These are phyloP conservation scores for Taxidea taxus DNA, from an alignment of 2,113 vertebrate genomes.

Conservation along the genomic window DNA sequence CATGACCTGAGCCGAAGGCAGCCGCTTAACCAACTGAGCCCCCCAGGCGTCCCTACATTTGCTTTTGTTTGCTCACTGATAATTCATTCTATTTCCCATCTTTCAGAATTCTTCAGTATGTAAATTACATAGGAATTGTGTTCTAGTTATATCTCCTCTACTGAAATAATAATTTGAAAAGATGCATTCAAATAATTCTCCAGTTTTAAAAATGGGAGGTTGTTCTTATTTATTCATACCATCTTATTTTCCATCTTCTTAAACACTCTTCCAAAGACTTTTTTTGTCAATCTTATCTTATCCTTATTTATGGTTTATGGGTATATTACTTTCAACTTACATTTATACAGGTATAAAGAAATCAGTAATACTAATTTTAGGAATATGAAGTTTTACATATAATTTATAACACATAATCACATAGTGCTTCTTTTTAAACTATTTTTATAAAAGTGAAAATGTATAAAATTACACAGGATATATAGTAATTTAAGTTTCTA, in stretches of 20 bases:
- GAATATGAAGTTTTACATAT: neutral
- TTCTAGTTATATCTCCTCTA: neutral
- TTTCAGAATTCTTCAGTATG: neutral
- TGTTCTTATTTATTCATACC: neutral
- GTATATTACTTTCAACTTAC: neutral
- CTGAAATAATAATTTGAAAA: neutral
- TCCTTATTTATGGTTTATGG: neutral
- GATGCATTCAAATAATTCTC: neutral
- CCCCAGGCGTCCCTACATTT: too few species aligned
- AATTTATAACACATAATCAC: neutral
- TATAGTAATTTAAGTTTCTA: neutral
- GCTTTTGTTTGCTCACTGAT: neutral
- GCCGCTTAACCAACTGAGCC: too few species aligned
- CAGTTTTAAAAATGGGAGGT: neutral
- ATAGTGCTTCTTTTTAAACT: neutral
- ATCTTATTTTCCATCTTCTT: neutral
- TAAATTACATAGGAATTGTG: neutral
- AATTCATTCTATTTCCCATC: neutral
- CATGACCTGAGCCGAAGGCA: too few species aligned
- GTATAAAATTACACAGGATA: neutral
- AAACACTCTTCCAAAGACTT: neutral
- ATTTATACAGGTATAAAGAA: neutral
- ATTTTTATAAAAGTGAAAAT: neutral
- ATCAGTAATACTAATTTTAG: neutral
- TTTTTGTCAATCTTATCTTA: neutral